Evolutionary conservation across 2,888 invertebrate species (phyloP).

Genomic region (Drosophila quinaria): DNA sequence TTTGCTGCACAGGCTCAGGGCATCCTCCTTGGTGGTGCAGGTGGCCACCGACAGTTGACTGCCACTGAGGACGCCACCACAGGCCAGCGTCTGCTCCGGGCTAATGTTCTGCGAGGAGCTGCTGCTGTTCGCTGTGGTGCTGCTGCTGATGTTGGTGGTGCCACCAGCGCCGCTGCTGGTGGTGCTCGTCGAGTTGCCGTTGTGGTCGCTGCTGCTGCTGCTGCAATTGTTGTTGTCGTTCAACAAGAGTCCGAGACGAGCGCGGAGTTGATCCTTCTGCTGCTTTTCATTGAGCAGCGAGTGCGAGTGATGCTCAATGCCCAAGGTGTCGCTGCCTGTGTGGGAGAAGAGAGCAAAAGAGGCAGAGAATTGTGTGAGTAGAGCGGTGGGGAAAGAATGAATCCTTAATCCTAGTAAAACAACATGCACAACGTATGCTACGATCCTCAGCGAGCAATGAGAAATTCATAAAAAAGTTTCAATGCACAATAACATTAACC

Average conservation of each 20-base stretch:
- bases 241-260: conserved; percentile 82
- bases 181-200: conserved; percentile 76
- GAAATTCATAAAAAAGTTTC: background rate
- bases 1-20: conserved; percentile 80
- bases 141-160: conserved; percentile 29
- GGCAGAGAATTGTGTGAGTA: background rate
- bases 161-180: conserved; percentile 46
- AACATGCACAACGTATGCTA: background rate
- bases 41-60: conserved; percentile 83
- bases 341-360: background rate
- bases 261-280: conserved; percentile 83
- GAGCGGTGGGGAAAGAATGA: background rate
- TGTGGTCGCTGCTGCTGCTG: conserved; percentile 72
- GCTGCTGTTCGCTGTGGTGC: conserved; percentile 53
- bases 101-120: conserved; percentile 81
- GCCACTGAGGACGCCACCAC: conserved; percentile 66
- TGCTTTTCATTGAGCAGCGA: conserved; percentile 77
- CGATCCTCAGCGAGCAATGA: background rate
- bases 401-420: background rate
- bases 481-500: background rate
- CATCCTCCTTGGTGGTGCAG: conserved; percentile 81
- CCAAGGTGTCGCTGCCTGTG: conserved; percentile 75
- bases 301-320: conserved; percentile 64
- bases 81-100: conserved; percentile 83
- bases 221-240: conserved; percentile 74